Evolutionary conservation across 2,888 invertebrate species (phyloP), one percentile per base, ranked within the genome.

Genomic region (Hedychridium roseum): DNA sequence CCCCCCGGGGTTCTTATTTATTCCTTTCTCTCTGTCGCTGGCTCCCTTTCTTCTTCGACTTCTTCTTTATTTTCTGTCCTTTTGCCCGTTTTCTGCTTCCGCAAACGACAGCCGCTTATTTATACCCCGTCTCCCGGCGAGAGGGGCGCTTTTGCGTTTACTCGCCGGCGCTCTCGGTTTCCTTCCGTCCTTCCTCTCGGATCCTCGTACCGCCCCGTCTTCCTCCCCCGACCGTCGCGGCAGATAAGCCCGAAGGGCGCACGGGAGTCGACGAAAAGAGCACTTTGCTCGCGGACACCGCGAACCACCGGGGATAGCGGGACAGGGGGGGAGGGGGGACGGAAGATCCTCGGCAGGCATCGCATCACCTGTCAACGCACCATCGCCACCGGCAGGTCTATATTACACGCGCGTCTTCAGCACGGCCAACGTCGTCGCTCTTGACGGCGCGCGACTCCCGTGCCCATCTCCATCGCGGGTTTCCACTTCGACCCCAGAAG

Each of bases 41-140:
- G 61, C 62, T 63, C 57, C 64, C 63, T 39, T 47, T 48, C 42
- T 57, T 63, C 61, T 56, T 54, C 63, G 48, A 43, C 64, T 66
- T 63, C 67, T 65, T 67, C 70, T 71, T 73, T 71, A 70, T 72
- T 73, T n/a, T 71, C 68, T 71, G 67, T 76, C 68, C 68, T 74
- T 76, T 77, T 76, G 71, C 59, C 74, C 71, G 73, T 78, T 77
- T 78, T 77, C 73, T 78, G 74, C 76, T 78, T 77, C 78, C 76
- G 78, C 77, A 78, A 78, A 76, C 76, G 78, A 78, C 78, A 78
- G 78, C 73, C 76, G 75, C 75, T 78, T 78, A 78, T 78, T 78
- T 78, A 78, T 78, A 78, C 76, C 75, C 64, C 73, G 74, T 73
- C 78, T 76, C 76, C 73, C n/a, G 69, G 60, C 66, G 60, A 55